Conservation (phyloP, 2,888 invertebrate genomes). For the Drosophila setosimentum region DNA sequence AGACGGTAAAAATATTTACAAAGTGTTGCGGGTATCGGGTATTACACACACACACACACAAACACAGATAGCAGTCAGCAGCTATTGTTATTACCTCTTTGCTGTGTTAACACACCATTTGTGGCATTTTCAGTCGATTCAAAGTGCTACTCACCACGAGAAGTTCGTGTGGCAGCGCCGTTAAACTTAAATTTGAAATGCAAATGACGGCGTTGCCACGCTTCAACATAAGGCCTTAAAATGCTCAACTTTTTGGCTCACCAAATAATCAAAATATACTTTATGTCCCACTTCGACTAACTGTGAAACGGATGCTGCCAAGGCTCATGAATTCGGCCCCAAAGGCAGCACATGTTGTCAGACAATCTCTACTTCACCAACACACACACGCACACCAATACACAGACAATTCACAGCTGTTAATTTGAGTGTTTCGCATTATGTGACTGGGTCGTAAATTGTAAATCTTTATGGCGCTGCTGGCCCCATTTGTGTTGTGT, state of each 20-base stretch:
- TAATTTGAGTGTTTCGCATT: slow-evolving; percentile 61
- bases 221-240: slow-evolving; percentile 34
- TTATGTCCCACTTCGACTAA: slow-evolving; percentile 53
- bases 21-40: slow-evolving; percentile 42
- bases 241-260: slow-evolving; percentile 59
- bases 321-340: slow-evolving; percentile 54
- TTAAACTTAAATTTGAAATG: slow-evolving; percentile 73
- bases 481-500: slow-evolving; percentile 7
- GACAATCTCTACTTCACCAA: not conserved
- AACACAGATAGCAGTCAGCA: slow-evolving; percentile 40
- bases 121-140: slow-evolving; percentile 70
- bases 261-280: slow-evolving; percentile 74
- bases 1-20: slow-evolving; percentile 75
- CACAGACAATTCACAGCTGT: slow-evolving; percentile 44
- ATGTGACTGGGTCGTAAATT: slow-evolving; percentile 55
- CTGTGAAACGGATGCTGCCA: slow-evolving; percentile 23
- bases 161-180: slow-evolving; percentile 40
- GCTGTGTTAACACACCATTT: slow-evolving; percentile 79
- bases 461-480: slow-evolving; percentile 42
- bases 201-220: slow-evolving; percentile 54
- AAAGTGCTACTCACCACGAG: slow-evolving; percentile 32
- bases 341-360: slow-evolving; percentile 45
- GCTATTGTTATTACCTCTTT: slow-evolving; percentile 79
- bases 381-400: not conserved
- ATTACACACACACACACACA: slow-evolving; percentile 8